Base-by-base conservation (phyloP, 2,888 invertebrate species). In the Brachynemurus nebulosus region DNA sequence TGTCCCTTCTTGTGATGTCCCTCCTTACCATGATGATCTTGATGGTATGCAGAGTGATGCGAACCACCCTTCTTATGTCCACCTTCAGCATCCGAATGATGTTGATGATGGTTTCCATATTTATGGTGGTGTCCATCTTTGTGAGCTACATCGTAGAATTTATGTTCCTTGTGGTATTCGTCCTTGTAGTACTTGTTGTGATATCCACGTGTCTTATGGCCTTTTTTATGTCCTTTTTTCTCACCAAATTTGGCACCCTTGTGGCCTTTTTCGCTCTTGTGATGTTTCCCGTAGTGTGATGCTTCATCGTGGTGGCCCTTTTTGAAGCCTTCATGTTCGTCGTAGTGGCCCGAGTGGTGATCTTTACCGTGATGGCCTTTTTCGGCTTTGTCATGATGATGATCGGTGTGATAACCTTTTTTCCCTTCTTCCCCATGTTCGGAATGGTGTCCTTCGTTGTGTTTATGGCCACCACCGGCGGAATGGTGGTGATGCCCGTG, bases 171-270 rank as follows among this genome's bases (percentile, higher is more conserved):
- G 59, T 80, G 78, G 63, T 76, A 82, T 59, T 84, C 84, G 54
- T 84, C 83, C 59, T 80, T 80, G 65, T 80, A 80, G 61, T 80
- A 79, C 53, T 80, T 80, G 64, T 84, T 80, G 65, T 84, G 82
- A 62, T 79, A 82, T 1, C 83, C 83, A 61, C 79, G 80, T 2
- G 80, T 80, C 59, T 81, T 81, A 56, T 82, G 80, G 4, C 83
- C 83, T 54, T 80, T 80, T 57, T 81, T 82, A 58, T 83, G 82
- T 0, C 80, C 82, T 50, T 80, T 79, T 57, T 81, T 81, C 59
- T 82, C 80, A 1, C 75, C 79, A 49, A 79, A 81, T 57, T 80
- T 77, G 1, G 75, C 73, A 0, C 76, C 77, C 52, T 80, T 75
- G 42, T 76, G 74, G 0, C 78, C 79, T 49, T 78, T 76, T 4